Base-by-base conservation (phyloP, 2,797 vertebrate genomes). In the Cirrhinus molitorella region DNA sequence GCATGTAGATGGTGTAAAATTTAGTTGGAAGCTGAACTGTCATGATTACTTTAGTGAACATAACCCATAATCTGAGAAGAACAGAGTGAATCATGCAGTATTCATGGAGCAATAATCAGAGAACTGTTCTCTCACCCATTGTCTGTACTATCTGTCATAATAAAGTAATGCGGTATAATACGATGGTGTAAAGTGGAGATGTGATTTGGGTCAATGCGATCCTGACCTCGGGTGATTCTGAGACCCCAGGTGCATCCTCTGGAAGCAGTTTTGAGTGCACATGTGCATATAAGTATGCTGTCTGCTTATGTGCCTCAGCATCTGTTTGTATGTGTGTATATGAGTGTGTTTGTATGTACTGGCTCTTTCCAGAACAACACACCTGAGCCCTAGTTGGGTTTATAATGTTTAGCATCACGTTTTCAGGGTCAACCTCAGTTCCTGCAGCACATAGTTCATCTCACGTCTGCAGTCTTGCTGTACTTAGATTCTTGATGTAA, bases 311-410 rank as follows among this genome's bases (percentile, higher is more conserved):
- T 49, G 34, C 37, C 53, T 61, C 23, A 59, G 67, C 79, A 72
- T 81, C 51, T 81, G 47, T 49, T 34, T 79, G 53, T 71, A 17
- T 80, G 65, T 73, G 31, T 47, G n/a, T n/a, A 8, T 74, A 28
- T 65, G 31, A 23, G 13, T 51, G 63, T n/a, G 53, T 34, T 76
- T 74, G 66, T 45, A 25, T 28, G 49, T 28, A 28, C 2, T 68
- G 5, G 21, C 14, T 25, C 10, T 63, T 10, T 70, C 17, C 19
- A 68, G n/a, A 76, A 51, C 51, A 61, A 19, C 67, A 70, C 85
- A 88, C 76, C 72, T 83, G 85, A 80, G 84, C 53, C 25, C 16
- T 37, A 13, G 73, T 25, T 70, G 31, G 53, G 83, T 49, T 83
- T 77, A 76, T 28, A n/a, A 59, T 83, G 85, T 86, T 79, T 79